Conservation (phyloP, 2,888 invertebrate genomes). For the Cerceris rybyensis region DNA sequence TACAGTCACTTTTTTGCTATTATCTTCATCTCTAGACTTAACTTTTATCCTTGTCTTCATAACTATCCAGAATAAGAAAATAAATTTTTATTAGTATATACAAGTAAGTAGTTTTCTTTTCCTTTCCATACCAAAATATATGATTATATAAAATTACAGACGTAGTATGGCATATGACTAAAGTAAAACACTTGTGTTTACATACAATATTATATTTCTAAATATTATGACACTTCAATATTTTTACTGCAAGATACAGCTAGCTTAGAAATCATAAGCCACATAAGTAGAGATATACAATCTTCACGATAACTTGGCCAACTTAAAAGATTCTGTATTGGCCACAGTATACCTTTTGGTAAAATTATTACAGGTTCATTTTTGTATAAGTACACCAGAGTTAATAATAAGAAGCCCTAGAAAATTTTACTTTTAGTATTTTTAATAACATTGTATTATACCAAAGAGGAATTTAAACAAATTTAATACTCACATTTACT, state of each 20-base stretch:
- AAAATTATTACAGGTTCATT: conserved; percentile 73
- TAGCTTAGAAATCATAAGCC: conserved; percentile 69
- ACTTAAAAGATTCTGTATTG: conserved; percentile 71
- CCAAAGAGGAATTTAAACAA: background rate
- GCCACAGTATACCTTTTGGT: conserved; percentile 73
- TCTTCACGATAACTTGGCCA: conserved; percentile 74
- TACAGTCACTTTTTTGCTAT: conserved; percentile 74
- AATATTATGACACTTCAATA: conserved; percentile 28
- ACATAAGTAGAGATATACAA: conserved; percentile 75
- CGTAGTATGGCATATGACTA: background rate
- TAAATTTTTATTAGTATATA: too few species aligned
- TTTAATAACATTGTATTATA: background rate
- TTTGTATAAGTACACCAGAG: conserved; percentile 69
- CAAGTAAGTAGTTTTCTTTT: background rate
- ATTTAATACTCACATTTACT: conserved; percentile 71
- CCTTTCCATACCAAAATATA: background rate
- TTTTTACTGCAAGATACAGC: conserved; percentile 56
- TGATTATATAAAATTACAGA: conserved; percentile 8
- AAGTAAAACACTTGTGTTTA: background rate
- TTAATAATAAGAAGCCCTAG: conserved; percentile 26
- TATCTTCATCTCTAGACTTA: conserved; percentile 43
- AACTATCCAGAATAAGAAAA: too few species aligned
- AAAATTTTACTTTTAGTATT: conserved; percentile 8
- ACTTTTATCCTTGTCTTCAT: conserved; percentile 24
- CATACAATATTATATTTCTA: background rate